Percentiles rank a stretch among this genome's conserved stretches.
Evolutionary conservation across 2,797 vertebrate genomes (phyloP).

Genomic region (Myripristis murdjan): DNA sequence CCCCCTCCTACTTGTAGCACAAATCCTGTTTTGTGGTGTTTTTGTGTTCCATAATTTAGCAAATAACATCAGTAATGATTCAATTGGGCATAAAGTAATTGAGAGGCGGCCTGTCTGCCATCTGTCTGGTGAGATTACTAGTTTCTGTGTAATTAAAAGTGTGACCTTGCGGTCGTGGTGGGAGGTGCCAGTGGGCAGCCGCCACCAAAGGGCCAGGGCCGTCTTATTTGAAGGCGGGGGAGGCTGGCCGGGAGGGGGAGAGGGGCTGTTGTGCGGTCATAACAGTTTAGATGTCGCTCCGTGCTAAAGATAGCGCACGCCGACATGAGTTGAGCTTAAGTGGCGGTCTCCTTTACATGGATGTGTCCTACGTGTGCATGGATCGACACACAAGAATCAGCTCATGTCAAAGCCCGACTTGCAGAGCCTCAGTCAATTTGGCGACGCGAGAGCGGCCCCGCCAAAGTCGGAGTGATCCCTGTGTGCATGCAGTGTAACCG

Average conservation of each 20-base stretch:
- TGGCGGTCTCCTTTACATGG: conserved; percentile 79
- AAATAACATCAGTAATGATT: conserved; percentile 87
- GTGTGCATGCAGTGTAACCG: conserved; percentile 86
- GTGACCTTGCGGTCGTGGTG: conserved; percentile 80
- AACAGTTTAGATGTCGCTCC: conserved; percentile 78
- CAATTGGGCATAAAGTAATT: conserved; percentile 84
- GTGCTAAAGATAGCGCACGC: conserved; percentile 81
- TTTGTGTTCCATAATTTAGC: conserved; percentile 74
- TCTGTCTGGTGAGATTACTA: conserved; percentile 86
- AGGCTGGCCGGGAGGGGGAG: conserved; percentile 31
- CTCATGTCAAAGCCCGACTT: conserved; percentile 70
- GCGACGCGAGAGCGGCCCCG: conserved; percentile 66
- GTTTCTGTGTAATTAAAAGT: conserved; percentile 88
- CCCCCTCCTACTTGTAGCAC: conserved; percentile 52
- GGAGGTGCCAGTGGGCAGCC: conserved; percentile 73
- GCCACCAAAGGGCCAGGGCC: conserved; percentile 65
- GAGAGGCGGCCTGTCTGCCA: conserved; percentile 82
- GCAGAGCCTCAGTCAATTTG: conserved; percentile 78
- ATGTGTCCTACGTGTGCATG: conserved; percentile 53
- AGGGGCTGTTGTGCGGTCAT: conserved; percentile 69
- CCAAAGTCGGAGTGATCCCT: conserved; percentile 85
- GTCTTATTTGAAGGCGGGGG: conserved; percentile 70
- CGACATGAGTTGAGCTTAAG: conserved; percentile 79
- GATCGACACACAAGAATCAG: conserved; percentile 46
- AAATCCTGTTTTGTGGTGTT: conserved; percentile 67